Evolutionary conservation across 1,140 invertebrate species (phyloP).

Genomic region (Phymastichus coffea): DNA sequence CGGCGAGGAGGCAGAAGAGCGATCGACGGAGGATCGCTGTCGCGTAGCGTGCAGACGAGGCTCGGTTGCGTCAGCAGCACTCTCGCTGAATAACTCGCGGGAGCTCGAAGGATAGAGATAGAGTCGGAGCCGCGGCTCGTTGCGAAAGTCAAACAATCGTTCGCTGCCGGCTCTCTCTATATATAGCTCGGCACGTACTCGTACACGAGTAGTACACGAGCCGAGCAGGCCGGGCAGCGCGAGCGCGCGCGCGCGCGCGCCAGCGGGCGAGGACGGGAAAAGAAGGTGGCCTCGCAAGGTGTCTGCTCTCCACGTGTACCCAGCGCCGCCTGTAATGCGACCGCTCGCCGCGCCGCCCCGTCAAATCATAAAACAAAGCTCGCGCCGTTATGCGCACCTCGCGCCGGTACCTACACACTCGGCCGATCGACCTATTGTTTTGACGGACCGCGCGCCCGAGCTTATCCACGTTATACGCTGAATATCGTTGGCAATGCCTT

Average conservation of each 20-base stretch:
- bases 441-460: background rate
- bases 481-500: no score
- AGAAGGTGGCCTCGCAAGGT: conserved; percentile 41
- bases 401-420: conserved; percentile 31
- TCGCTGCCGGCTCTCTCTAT: conserved; percentile 16
- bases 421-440: background rate
- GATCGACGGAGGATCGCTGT: conserved; percentile 31
- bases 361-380: conserved; percentile 44
- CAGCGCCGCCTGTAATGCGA: background rate
- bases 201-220: no score
- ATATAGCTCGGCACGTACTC: no score
- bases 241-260: no score
- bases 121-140: conserved; percentile 23
- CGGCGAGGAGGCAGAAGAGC: conserved; percentile 3
- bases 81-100: conserved; percentile 43
- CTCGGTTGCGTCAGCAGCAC: conserved; percentile 45
- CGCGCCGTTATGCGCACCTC: conserved; percentile 34
- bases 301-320: conserved; percentile 36
- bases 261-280: conserved; percentile 31
- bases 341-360: background rate
- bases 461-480: background rate
- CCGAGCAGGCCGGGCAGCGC: no score
- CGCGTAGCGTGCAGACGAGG: no score
- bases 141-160: conserved; percentile 51
- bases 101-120: no score